Base-by-base conservation (phyloP, 2,888 invertebrate genomes). In the Harpalus rufipes region DNA sequence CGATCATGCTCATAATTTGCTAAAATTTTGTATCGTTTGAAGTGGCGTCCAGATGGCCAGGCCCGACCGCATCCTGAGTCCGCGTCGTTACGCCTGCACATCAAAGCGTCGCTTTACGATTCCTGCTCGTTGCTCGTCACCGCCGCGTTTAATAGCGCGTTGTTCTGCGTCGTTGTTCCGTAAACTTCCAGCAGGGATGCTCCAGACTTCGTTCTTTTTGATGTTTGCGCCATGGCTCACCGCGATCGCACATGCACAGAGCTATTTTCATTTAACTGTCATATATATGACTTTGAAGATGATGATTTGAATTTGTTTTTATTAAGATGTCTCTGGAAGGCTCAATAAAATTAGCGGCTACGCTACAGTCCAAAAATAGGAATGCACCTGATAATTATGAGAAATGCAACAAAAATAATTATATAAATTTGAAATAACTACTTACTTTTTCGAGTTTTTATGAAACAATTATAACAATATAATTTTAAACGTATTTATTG, bases 231-330 rank as follows among this genome's bases (percentile, higher is more conserved):
- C 72, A 74, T 74, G 72, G 72, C 18, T 41, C 44, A 74, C 72
- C 72, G 72, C 72, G 72, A 74, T 74, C 41, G 72, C 72, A 74
- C 72, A 44, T 74, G 72, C 32, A 3, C 14, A 3, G 51, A 74
- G 72, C 44, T 74, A 74, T 74, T 74, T 74, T 74, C 72, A 74
- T 74, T 74, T 74, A 68, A 68, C 68, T 68, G 68, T 68, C 10
- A 21, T 21, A 63, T 51, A 2, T 21, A 63, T 10, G 10, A 51
- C 44, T 51, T 51, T 51, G 44, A 51, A 51, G 44, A 51, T 51
- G 44, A 51, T 51, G 10, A 51, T 51, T 12, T 63, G 21, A 63
- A 21, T 63, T 63, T 63, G 12, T 63, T 63, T 63, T 63, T 63
- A 63, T 63, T 63, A 21, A 3, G 12, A 18, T 21, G 63, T 59